Evolutionary conservation across 2,113 vertebrate genomes (phyloP).

Genomic region (Pteruthius melanotis): DNA sequence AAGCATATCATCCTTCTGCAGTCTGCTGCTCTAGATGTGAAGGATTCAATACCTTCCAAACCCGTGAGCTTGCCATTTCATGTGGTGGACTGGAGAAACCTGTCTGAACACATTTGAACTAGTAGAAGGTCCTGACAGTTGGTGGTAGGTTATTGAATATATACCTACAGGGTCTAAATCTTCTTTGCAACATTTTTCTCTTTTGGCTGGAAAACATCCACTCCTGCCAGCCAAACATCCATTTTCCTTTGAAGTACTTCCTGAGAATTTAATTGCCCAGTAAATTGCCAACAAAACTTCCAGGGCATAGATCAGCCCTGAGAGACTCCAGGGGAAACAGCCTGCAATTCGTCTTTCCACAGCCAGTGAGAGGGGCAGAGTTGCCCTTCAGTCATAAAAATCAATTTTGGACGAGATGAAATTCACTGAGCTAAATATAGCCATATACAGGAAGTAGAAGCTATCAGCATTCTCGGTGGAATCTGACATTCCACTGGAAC

Average conservation of each 20-base stretch:
- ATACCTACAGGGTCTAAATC: not conserved
- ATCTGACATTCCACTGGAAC: not conserved
- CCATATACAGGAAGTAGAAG: not conserved
- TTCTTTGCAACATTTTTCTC: not conserved
- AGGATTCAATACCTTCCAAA: not conserved
- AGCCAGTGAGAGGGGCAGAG: not conserved
- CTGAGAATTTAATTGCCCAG: constrained; percentile 5
- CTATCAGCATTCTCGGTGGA: not conserved
- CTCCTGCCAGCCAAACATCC: constrained; percentile 12
- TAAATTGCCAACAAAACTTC: constrained; percentile 25
- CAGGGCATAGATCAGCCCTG: not conserved
- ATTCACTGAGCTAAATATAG: not conserved
- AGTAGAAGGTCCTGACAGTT: not conserved
- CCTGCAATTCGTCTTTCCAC: not conserved
- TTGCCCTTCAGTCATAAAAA: not conserved
- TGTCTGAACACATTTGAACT: not conserved
- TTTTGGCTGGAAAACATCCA: not conserved
- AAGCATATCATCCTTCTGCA: not conserved
- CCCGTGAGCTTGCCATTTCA: not conserved
- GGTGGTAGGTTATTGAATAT: not conserved
- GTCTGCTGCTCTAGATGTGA: not conserved
- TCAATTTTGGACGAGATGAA: not conserved
- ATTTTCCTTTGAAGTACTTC: constrained; percentile 28
- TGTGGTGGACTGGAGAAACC: not conserved
- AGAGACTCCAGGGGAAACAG: not conserved